A percentile compares a stretch with the other conserved stretches of the same genome.
These are phyloP conservation scores for Chaetodon trifascialis DNA, from an alignment of 2,113 vertebrate genomes.

Conservation along the genomic window DNA sequence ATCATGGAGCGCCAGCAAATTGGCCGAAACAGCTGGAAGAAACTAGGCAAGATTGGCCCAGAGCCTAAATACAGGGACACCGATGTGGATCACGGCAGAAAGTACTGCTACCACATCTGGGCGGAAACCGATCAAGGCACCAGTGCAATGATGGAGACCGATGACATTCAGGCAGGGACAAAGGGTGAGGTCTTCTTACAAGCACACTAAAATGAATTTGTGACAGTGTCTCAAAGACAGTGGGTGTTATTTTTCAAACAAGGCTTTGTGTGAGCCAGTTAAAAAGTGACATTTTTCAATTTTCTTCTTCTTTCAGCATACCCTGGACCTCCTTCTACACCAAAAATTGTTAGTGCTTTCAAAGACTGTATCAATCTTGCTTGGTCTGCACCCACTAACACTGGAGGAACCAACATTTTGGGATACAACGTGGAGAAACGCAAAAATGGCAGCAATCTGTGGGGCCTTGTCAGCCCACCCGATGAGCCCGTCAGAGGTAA, in stretches of 20 bases:
- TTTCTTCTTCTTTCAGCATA: slow-evolving; percentile 76
- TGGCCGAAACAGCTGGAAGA: slow-evolving; percentile 88
- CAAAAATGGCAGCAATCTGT: slow-evolving; percentile 87
- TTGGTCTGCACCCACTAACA: slow-evolving; percentile 86
- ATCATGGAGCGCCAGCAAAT: slow-evolving; percentile 87
- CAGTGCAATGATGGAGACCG: slow-evolving; percentile 86
- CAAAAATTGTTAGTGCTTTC: slow-evolving; percentile 84
- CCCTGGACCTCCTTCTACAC: slow-evolving; percentile 85
- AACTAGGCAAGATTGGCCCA: slow-evolving; percentile 83
- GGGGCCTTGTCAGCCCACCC: slow-evolving; percentile 82
- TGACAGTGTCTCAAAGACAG: neutral
- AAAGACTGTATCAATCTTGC: slow-evolving; percentile 84
- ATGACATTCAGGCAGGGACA: slow-evolving; percentile 87
- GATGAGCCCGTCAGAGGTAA: slow-evolving; percentile 83
- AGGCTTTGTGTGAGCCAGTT: neutral
- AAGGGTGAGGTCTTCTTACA: slow-evolving; percentile 82
- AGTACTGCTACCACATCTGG: slow-evolving; percentile 89
- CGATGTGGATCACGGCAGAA: slow-evolving; percentile 86
- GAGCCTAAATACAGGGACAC: slow-evolving; percentile 85
- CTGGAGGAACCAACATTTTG: slow-evolving; percentile 82
- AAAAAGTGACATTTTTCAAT: neutral
- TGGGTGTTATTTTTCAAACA: too few species aligned
- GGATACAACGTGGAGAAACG: slow-evolving; percentile 90
- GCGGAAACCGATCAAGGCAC: slow-evolving; percentile 85
- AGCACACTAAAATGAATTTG: neutral